These are phyloP conservation scores for Hypselothyrea guttata DNA, from an alignment of 2,888 invertebrate species.

Conservation along the genomic window DNA sequence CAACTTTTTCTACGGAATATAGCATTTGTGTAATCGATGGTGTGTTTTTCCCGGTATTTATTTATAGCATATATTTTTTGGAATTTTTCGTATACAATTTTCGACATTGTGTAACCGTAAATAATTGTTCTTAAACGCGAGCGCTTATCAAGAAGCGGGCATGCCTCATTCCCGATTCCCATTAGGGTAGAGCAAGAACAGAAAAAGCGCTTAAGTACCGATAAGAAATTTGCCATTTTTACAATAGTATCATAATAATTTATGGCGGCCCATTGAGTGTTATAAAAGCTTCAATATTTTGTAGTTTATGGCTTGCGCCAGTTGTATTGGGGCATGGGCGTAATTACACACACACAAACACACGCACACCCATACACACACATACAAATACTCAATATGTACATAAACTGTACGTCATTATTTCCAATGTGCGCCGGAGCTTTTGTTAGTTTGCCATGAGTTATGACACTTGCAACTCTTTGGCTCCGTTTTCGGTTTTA, in stretches of 20 bases:
- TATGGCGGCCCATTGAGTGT: conserved; percentile 77
- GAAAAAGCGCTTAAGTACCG: conserved; percentile 70
- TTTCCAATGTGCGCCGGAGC: conserved; percentile 48
- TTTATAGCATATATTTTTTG: too few relatives aligned
- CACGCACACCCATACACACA: conserved; percentile 9
- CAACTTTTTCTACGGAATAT: too few relatives aligned
- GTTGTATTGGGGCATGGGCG: conserved; percentile 62
- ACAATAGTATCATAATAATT: conserved; percentile 80
- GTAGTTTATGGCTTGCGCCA: conserved; percentile 77
- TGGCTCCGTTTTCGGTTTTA: conserved; percentile 47
- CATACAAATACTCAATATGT: conserved; percentile 16
- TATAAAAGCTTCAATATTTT: conserved; percentile 80
- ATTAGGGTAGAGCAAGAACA: conserved; percentile 33
- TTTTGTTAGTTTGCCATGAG: conserved; percentile 66
- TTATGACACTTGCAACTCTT: conserved; percentile 61
- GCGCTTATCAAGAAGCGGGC: conserved; percentile 20
- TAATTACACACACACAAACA: conserved; percentile 65
- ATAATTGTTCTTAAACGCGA: conserved; percentile 22
- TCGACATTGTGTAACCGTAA: conserved; percentile 12
- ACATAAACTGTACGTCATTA: conserved; percentile 68
- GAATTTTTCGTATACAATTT: not conserved
- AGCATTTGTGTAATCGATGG: too few relatives aligned
- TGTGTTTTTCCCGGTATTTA: not conserved
- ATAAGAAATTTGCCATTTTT: conserved; percentile 79
- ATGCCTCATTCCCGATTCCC: conserved; percentile 10